Conservation (phyloP, 2,888 invertebrate genomes). For the Argyra leucocephala region DNA sequence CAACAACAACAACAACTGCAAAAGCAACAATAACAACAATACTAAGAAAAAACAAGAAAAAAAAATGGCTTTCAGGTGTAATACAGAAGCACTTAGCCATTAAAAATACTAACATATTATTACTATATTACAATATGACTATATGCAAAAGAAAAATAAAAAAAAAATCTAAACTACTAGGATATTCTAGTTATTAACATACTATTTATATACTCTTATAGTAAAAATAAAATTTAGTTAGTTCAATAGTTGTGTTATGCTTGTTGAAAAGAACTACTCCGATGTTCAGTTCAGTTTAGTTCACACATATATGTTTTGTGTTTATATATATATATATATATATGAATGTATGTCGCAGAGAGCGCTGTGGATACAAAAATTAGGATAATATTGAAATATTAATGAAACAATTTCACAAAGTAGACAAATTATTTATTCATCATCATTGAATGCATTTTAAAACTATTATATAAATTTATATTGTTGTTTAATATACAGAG, state of each 20-base stretch:
- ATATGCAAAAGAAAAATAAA: not conserved
- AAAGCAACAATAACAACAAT: not conserved
- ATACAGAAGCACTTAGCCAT: not conserved
- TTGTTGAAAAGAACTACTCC: too few species aligned
- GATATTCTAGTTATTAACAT: too few species aligned
- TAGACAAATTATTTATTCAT: slow-evolving; percentile 6
- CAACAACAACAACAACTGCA: not conserved
- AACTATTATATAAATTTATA: too few species aligned
- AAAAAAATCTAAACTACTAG: too few species aligned
- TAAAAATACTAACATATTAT: not conserved
- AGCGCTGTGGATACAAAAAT: slow-evolving; percentile 2
- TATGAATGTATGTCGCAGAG: too few species aligned
- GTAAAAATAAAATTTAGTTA: too few species aligned
- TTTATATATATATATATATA: too few species aligned
- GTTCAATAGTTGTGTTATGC: too few species aligned
- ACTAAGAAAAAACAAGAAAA: not conserved
- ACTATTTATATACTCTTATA: too few species aligned
- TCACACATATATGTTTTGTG: too few species aligned
- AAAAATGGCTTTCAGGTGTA: not conserved
- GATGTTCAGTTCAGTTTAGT: too few species aligned
- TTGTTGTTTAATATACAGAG: too few species aligned
- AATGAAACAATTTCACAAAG: slow-evolving; percentile 6
- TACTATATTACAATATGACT: not conserved
- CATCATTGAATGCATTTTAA: not conserved
- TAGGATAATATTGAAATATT: slow-evolving; percentile 6